These are phyloP conservation scores for Lasioglossum baleicum DNA, from an alignment of 1,140 invertebrate species.

Conservation along the genomic window DNA sequence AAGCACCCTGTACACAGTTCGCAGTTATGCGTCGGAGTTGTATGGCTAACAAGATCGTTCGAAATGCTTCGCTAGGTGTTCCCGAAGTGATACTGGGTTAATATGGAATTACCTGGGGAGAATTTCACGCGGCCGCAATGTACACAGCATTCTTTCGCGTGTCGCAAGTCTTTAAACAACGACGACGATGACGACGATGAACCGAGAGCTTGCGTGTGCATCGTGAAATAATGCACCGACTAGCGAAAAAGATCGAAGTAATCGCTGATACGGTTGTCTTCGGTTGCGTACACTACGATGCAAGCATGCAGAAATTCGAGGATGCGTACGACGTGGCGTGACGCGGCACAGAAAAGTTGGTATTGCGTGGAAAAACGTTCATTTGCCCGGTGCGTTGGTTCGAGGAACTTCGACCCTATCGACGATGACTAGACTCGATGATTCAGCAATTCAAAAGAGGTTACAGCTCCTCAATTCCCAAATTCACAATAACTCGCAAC, in stretches of 20 bases:
- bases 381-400: background rate
- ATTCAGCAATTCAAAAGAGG: no score
- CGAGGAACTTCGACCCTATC: background rate
- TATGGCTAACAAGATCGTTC: conserved; percentile 13
- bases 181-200: no score
- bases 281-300: conserved; percentile 16
- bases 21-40: background rate
- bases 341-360: background rate
- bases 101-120: conserved; percentile 33
- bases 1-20: no score
- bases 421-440: no score
- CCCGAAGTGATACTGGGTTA: conserved; percentile 23
- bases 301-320: conserved; percentile 28
- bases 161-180: conserved; percentile 28
- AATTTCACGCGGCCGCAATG: conserved; percentile 7
- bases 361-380: background rate
- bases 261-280: conserved; percentile 4
- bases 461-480: no score
- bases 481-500: no score
- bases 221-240: conserved; percentile 9
- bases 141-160: conserved; percentile 45
- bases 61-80: conserved; percentile 22
- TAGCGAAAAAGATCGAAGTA: background rate
- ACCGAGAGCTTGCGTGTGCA: conserved; percentile 12
- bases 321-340: conserved; percentile 17